Evolutionary conservation across 2,797 vertebrate genomes (phyloP).

Genomic region (Silurus aristotelis): DNA sequence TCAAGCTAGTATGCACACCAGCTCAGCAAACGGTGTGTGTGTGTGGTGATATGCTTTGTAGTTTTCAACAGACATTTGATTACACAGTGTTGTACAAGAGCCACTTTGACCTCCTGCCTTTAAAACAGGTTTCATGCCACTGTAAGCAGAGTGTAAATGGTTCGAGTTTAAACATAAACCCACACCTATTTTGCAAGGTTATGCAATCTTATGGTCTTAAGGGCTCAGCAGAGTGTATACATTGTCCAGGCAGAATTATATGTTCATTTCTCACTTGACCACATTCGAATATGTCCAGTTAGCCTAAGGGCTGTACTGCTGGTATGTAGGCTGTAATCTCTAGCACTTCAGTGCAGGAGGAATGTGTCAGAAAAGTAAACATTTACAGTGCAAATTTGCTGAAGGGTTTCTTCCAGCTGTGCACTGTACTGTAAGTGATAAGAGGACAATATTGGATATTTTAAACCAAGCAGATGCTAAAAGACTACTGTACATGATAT

Average conservation of each 20-base stretch:
- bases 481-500: background rate
- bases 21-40: background rate
- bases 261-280: slow-evolving; percentile 42
- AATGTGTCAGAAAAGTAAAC: slow-evolving; percentile 54
- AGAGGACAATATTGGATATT: slow-evolving; percentile 1
- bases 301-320: slow-evolving; percentile 39
- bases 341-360: slow-evolving; percentile 44
- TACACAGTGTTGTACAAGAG: background rate
- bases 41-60: background rate
- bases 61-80: background rate
- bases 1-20: background rate
- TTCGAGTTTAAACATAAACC: background rate
- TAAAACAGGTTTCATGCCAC: background rate
- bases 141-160: background rate
- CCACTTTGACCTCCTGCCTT: background rate
- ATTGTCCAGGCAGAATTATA: slow-evolving; percentile 25
- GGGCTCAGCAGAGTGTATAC: slow-evolving; percentile 30
- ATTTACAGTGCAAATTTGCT: slow-evolving; percentile 21
- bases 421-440: background rate
- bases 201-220: background rate
- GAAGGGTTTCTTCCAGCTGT: slow-evolving; percentile 11
- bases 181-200: slow-evolving; percentile 3
- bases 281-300: slow-evolving; percentile 42
- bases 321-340: slow-evolving; percentile 55
- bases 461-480: background rate